A percentile compares a stretch with the other conserved stretches of the same genome.
Evolutionary conservation across 1,140 invertebrate species (phyloP).

Genomic region (Pachypeltis micranthus): DNA sequence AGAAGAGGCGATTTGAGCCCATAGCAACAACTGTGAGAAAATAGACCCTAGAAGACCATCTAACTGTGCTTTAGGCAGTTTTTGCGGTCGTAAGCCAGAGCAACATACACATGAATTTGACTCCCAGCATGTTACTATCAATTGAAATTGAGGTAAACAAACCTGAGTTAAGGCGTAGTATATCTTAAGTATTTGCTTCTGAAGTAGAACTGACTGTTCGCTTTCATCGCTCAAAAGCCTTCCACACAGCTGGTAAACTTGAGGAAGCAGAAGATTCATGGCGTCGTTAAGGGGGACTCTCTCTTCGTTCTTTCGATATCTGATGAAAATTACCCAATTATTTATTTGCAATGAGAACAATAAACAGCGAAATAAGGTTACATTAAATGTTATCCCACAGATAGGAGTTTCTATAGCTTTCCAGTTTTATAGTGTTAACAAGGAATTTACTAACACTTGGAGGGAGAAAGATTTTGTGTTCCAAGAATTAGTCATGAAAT

Average conservation of each 20-base stretch:
- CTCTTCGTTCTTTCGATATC: conserved; percentile 83
- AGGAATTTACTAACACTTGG: too few species aligned
- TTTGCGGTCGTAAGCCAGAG: background rate
- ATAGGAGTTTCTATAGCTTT: background rate
- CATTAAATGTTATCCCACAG: background rate
- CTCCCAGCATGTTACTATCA: too few species aligned
- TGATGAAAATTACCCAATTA: too few species aligned
- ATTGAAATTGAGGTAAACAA: conserved; percentile 23
- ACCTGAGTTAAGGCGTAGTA: conserved; percentile 88
- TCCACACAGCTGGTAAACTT: conserved; percentile 77
- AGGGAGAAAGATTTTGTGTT: too few species aligned
- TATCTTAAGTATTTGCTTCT: conserved; percentile 95
- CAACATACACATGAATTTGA: background rate
- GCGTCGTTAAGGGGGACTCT: conserved; percentile 80
- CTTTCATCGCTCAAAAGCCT: conserved; percentile 71
- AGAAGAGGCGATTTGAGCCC: too few species aligned
- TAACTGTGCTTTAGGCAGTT: background rate
- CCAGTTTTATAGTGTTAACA: too few species aligned
- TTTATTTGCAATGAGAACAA: conserved; percentile 11
- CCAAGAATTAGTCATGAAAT: too few species aligned
- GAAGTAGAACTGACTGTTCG: conserved; percentile 75
- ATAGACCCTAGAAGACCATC: too few species aligned
- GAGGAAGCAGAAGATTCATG: conserved; percentile 85
- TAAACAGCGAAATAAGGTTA: background rate
- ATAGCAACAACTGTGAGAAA: too few species aligned